Evolutionary conservation across 30 jellyfish, hydroid and myxozoan species (phyloP), one percentile per base, ranked within the genome.

Genomic region (Calvadosia cruxmelitensis): DNA sequence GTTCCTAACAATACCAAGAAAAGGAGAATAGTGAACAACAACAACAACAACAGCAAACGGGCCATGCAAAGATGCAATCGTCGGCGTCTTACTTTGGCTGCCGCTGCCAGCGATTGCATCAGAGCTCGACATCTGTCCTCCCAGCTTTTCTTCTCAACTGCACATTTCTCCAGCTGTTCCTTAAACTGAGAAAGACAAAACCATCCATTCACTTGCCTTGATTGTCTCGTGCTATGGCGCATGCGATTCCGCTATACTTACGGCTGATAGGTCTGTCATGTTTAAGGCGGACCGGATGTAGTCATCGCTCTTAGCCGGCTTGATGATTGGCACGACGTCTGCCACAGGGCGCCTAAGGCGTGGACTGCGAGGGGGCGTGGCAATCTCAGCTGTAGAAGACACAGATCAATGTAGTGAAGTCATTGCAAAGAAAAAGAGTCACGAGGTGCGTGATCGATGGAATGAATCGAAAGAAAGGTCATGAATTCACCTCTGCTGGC

Each of bases 101-200:
- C 65, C n/a, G 82, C 31, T 29, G 98, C 95, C 20, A 89, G 73
- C 1, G 98, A 80, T 34, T 79, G 91, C 98, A 89, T 89, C 27
- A 89, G 85, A 30, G 80, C 81, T 49, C 95, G 34, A 64, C 94
- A 71, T 33, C 98, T 67, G 7, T 52, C 81, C 70, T 89, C 98
- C 98, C 98, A 89, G 49, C 75, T 92, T 33, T 66, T 76, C 63
- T 81, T 89, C 63, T 81, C 98, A 10, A 20, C 57, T 42, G 10
- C 57, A 42, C 57, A 42, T 42, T 42, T 42, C 15, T 10, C 20
- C 57, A 42, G 20, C 20, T 42, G 10, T 20, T 42, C 57, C 20
- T 42, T 42, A 42, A 42, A 20, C 57, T 42, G 57, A 20, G 20
- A 42, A n/a, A n/a, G n/a, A n/a, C n/a, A n/a, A n/a, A n/a, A n/a